A percentile compares a stretch with the other conserved stretches of the same genome.
Evolutionary conservation across 2,113 vertebrate genomes (phyloP).

Genomic region (Ornithorhynchus anatinus): DNA sequence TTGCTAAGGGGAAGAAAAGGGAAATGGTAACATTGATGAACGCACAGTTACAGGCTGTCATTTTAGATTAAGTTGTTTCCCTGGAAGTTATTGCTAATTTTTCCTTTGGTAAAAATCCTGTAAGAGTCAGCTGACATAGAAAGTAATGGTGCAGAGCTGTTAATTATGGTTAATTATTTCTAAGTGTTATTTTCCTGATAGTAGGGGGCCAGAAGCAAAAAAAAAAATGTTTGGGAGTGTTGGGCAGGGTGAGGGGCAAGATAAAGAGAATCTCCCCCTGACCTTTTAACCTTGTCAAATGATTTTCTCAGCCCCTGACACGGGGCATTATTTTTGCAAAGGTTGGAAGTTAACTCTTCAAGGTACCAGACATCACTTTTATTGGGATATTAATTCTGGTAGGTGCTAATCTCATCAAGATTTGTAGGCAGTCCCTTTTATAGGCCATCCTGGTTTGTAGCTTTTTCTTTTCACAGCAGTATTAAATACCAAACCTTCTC

Average conservation of each 20-base stretch:
- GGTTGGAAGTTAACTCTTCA: conserved; percentile 79
- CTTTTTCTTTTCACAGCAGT: conserved; percentile 90
- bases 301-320: conserved; percentile 70
- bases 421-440: conserved; percentile 82
- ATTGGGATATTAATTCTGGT: conserved; percentile 82
- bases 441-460: conserved; percentile 88
- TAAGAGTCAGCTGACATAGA: conserved; percentile 28
- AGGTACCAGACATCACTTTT: conserved; percentile 77
- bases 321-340: conserved; percentile 73
- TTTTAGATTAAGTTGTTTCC: conserved; percentile 66
- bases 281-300: conserved; percentile 77
- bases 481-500: conserved; percentile 93
- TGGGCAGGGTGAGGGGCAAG: neutral
- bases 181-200: conserved; percentile 50
- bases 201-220: conserved; percentile 40
- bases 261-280: conserved; percentile 55
- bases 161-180: conserved; percentile 53
- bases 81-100: conserved; percentile 60
- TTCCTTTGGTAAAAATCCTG: conserved; percentile 39
- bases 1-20: conserved; percentile 64
- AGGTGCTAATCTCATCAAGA: conserved; percentile 92
- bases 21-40: conserved; percentile 67
- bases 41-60: conserved; percentile 71
- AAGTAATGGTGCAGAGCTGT: conserved; percentile 25
- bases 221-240: conserved; percentile 55